These are phyloP conservation scores for Pteria penguin DNA, from an alignment of 2,888 invertebrate species.

Conservation along the genomic window DNA sequence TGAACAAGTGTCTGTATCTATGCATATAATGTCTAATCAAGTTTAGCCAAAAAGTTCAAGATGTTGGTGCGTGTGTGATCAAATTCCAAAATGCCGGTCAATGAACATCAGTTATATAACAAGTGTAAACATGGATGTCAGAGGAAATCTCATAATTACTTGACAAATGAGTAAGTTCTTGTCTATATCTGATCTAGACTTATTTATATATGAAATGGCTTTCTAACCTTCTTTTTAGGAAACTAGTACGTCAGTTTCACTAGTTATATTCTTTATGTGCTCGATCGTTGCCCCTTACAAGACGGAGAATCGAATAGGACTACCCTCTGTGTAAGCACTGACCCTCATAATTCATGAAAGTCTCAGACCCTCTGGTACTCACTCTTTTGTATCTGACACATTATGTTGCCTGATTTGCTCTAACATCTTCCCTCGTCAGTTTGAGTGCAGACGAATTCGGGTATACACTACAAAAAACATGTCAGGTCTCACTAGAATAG, in stretches of 20 bases:
- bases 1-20: no score
- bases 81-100: no score
- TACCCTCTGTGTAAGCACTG: neutral
- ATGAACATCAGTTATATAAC: no score
- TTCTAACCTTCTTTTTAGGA: neutral
- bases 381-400: neutral
- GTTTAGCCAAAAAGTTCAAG: no score
- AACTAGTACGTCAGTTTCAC: neutral
- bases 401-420: neutral
- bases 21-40: no score
- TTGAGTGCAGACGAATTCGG: neutral
- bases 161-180: neutral
- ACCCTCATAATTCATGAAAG: neutral
- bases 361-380: neutral
- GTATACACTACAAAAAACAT: neutral
- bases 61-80: no score
- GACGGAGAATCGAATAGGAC: neutral
- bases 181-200: neutral
- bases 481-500: neutral
- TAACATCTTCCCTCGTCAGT: no score
- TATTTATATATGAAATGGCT: neutral
- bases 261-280: neutral
- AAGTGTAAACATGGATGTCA: neutral
- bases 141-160: neutral
- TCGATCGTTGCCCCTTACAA: neutral